phyloP scores from a whole-genome alignment of 2,888 invertebrate genomes.

The Eristalinus sepulchralis region DNA sequence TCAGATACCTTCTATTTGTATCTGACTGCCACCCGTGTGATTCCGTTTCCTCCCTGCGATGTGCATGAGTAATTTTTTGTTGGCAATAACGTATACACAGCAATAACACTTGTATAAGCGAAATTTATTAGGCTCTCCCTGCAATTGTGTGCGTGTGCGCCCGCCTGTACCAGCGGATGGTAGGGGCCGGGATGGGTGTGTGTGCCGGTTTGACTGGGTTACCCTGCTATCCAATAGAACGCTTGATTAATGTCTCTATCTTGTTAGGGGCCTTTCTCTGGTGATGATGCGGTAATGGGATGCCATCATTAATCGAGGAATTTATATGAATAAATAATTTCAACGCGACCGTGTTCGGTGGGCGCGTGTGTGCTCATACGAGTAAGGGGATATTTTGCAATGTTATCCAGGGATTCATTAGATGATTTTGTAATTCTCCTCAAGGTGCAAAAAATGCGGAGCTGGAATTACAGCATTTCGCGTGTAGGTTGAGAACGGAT shows the following conservation, averaged over 20 bases:
- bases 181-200: not conserved
- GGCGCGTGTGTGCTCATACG: not conserved
- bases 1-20: slow-evolving; percentile 17
- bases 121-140: slow-evolving; percentile 18
- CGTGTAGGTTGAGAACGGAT: not conserved
- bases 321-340: slow-evolving; percentile 36
- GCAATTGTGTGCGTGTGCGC: not conserved
- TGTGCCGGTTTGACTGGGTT: not conserved
- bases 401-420: slow-evolving; percentile 4
- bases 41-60: slow-evolving; percentile 26
- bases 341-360: not conserved
- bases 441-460: not conserved
- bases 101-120: slow-evolving; percentile 17
- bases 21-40: slow-evolving; percentile 22
- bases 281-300: slow-evolving; percentile 36
- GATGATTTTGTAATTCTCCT: not conserved
- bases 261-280: slow-evolving; percentile 20
- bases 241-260: slow-evolving; percentile 37
- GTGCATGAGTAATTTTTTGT: slow-evolving; percentile 31
- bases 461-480: not conserved
- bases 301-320: slow-evolving; percentile 36
- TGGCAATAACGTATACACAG: slow-evolving; percentile 13
- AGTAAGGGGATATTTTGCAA: not conserved
- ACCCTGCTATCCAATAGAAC: slow-evolving; percentile 26
- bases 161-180: too few species aligned